These are phyloP conservation scores for Drosophila rellima DNA, from an alignment of 2,888 invertebrate genomes.

Conservation along the genomic window DNA sequence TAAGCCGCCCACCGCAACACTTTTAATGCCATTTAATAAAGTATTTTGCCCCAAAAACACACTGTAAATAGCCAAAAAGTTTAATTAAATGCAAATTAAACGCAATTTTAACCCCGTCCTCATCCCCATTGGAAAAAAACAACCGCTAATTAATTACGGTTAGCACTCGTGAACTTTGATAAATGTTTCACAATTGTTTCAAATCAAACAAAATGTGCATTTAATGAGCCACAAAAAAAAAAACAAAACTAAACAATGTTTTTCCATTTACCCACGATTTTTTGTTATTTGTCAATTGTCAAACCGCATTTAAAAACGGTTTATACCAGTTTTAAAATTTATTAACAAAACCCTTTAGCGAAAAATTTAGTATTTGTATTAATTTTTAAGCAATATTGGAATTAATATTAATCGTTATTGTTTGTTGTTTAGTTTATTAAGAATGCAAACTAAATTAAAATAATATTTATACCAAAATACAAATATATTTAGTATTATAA, in stretches of 20 bases:
- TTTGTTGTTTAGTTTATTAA: not conserved
- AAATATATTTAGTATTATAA: too few species aligned
- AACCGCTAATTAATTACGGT: constrained; percentile 43
- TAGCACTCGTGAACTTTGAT: constrained; percentile 6
- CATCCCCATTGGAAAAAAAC: not conserved
- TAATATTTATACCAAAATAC: not conserved
- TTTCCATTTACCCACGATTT: not conserved
- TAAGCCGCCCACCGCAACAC: constrained; percentile 22
- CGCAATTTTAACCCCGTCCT: constrained; percentile 2
- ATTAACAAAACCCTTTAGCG: constrained; percentile 1
- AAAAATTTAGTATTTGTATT: not conserved
- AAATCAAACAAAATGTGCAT: constrained; percentile 14
- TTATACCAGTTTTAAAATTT: constrained; percentile 4
- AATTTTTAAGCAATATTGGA: not conserved
- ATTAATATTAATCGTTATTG: not conserved
- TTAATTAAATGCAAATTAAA: constrained; percentile 55
- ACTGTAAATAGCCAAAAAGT: constrained; percentile 29
- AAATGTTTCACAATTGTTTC: not conserved
- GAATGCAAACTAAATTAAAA: not conserved
- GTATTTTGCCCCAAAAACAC: constrained; percentile 6
- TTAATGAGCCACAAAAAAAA: constrained; percentile 12
- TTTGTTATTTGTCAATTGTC: not conserved
- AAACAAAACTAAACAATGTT: constrained; percentile 11
- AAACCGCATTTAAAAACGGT: constrained; percentile 7
- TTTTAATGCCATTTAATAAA: constrained; percentile 48